Evolutionary conservation across 2,113 vertebrate genomes (phyloP), one percentile per base, ranked within the genome.

Genomic region (Prochilodus magdalenae): DNA sequence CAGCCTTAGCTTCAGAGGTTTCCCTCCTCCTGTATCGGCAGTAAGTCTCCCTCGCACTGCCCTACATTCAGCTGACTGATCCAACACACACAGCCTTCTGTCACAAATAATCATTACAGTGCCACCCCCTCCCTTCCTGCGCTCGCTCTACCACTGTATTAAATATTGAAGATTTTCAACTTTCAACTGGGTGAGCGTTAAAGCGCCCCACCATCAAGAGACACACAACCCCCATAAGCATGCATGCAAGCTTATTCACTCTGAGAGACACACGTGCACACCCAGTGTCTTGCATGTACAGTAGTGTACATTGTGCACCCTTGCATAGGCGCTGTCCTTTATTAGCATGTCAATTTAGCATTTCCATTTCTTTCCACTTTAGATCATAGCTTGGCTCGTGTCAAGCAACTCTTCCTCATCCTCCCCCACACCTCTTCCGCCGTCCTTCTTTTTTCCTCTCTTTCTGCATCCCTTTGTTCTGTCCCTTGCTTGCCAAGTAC

Each of bases 151-250:
- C 24, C 69, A 55, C 77, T 88, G 30, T 82, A 91, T 90, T 89
- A 88, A 82, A 87, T 89, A 86, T 84, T 89, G 57, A 91, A 89
- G 81, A 85, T 86, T 89, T 76, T 86, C 80, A 89, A 86, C 88
- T 87, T 91, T 88, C 75, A 84, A 81, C 76, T 79, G 77, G 72
- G 73, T 76, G 76, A 89, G 84, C 84, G 86, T 81, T 84, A 87
- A 84, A 85, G 51, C 78, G 79, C 79, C 85, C 84, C 85, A 79
- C 77, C 85, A 76, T 83, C 79, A 77, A 84, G 83, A 86, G 79
- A 85, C 69, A 83, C 69, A 70, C 59, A 30, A 57, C 66, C 51
- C 57, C 33, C 71, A 44, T 12, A 18, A 65, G 63, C 20, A 40
- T 33, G 36, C 27, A 76, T 71, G 77, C 84, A 83, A 16, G 60